Conservation (phyloP, 2,113 vertebrate genomes). For the Chloroceryle aenea region DNA sequence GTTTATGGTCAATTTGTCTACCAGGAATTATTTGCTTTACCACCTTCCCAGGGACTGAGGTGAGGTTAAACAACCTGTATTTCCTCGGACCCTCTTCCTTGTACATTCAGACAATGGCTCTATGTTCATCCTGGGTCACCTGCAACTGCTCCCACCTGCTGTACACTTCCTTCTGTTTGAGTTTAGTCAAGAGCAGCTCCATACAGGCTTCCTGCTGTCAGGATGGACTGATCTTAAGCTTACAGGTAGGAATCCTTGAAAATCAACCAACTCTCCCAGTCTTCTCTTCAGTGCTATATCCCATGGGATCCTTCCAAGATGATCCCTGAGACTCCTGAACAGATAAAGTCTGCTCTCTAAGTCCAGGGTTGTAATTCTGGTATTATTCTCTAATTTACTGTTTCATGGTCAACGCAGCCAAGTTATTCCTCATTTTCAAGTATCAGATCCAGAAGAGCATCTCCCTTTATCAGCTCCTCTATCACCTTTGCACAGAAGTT, state of each 20-base stretch:
- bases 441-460: neutral
- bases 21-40: neutral
- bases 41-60: neutral
- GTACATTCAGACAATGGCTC: neutral
- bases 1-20: neutral
- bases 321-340: neutral
- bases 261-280: neutral
- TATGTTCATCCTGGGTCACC: neutral
- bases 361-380: neutral
- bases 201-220: neutral
- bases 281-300: neutral
- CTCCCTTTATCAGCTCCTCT: neutral
- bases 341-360: neutral
- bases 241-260: neutral
- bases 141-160: neutral
- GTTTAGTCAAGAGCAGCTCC: neutral
- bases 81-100: neutral
- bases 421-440: neutral
- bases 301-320: neutral
- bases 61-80: neutral
- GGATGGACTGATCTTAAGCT: neutral
- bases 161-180: neutral
- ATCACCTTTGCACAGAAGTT: neutral
- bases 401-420: neutral
- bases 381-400: neutral